Evolutionary conservation across 2,797 vertebrate genomes (phyloP).

Genomic region (Sebastes oblongus): DNA sequence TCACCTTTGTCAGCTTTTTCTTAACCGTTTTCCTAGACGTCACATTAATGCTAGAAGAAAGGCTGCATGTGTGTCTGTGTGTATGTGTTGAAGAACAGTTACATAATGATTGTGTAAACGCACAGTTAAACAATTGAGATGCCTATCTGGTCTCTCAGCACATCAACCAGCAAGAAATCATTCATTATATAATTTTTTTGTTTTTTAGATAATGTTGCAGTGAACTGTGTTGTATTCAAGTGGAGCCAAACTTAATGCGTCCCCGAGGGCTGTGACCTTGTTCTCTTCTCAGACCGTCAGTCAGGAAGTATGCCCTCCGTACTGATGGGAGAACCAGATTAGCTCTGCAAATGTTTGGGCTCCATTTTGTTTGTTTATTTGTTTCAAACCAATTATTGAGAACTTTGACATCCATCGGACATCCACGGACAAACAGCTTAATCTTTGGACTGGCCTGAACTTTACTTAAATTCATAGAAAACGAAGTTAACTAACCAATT

Average conservation of each 20-base stretch:
- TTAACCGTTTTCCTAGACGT: neutral
- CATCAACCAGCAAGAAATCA: conserved; percentile 4
- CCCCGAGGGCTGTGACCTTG: conserved; percentile 42
- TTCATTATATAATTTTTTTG: neutral
- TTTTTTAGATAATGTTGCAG: neutral
- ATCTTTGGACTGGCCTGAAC: conserved; percentile 15
- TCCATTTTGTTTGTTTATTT: conserved; percentile 73
- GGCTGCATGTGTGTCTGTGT: neutral
- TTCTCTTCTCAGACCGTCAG: conserved; percentile 44
- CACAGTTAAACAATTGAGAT: conserved; percentile 25
- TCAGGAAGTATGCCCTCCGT: conserved; percentile 77
- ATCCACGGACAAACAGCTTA: conserved; percentile 20
- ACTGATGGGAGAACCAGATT: conserved; percentile 77
- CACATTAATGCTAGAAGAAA: conserved; percentile 1
- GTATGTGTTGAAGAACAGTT: conserved; percentile 41
- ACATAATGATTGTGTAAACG: conserved; percentile 58
- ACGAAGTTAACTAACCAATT: neutral
- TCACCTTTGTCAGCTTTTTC: neutral
- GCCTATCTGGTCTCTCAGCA: neutral
- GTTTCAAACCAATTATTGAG: conserved; percentile 48
- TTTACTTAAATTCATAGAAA: neutral
- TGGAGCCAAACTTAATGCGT: conserved; percentile 6
- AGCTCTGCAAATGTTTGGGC: conserved; percentile 65
- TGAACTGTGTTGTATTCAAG: conserved; percentile 19
- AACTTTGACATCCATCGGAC: conserved; percentile 20